Conservation (phyloP, 2,113 vertebrate species). For the Talpa occidentalis region DNA sequence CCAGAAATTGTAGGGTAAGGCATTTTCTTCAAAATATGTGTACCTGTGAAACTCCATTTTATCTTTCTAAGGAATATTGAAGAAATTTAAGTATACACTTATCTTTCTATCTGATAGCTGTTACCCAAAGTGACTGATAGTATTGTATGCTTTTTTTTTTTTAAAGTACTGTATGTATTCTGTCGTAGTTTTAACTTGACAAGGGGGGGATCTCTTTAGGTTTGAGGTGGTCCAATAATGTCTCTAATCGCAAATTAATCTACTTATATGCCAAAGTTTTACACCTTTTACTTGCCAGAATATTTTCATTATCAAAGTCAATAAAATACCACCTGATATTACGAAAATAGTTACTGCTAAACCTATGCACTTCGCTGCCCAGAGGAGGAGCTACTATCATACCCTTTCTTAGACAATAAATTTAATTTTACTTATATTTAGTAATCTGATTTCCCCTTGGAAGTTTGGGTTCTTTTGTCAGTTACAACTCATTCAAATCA, state of each 20-base stretch:
- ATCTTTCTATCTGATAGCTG: neutral
- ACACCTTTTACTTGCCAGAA: conserved; percentile 33
- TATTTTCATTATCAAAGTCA: conserved; percentile 37
- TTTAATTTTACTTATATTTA: conserved; percentile 52
- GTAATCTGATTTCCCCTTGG: conserved; percentile 50
- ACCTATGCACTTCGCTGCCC: neutral
- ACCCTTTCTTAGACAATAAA: conserved; percentile 19
- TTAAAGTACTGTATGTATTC: neutral
- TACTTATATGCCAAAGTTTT: conserved; percentile 9
- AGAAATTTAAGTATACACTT: neutral
- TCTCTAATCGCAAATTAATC: neutral
- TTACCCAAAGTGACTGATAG: conserved; percentile 26
- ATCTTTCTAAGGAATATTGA: conserved; percentile 21
- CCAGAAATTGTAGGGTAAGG: neutral
- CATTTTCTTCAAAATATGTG: conserved; percentile 37
- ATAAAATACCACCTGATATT: conserved; percentile 13
- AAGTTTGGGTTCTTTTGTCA: conserved; percentile 41
- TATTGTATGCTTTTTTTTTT: too few species aligned
- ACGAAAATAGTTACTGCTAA: conserved; percentile 45
- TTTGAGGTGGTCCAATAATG: neutral
- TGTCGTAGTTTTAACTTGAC: neutral
- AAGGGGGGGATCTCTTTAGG: neutral
- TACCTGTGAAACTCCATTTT: conserved; percentile 9
- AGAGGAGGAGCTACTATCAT: neutral
- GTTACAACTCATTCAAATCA: conserved; percentile 50